Evolutionary conservation across 1,140 invertebrate species (phyloP), one percentile per base, ranked within the genome.

Genomic region (Cherax quadricarinatus): DNA sequence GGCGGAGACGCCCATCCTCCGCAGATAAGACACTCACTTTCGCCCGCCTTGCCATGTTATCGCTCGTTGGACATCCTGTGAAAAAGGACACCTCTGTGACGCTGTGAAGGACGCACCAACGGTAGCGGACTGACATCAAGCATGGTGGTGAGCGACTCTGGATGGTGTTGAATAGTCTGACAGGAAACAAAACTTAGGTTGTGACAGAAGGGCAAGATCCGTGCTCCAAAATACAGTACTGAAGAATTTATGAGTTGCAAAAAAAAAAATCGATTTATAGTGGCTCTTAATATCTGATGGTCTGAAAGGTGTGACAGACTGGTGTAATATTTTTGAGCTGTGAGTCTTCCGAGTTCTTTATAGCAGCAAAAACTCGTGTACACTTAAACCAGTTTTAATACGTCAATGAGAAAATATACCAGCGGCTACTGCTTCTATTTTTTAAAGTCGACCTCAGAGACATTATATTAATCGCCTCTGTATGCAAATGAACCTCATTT

Each of bases 11-110:
- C 70, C 24, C 86, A 75, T 21, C 24, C 14, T 53, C 30, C 49
- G 30, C 73, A 57, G 86, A 87, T 87, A 87, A 87, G 86, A 70
- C 73, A 49, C 86, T 87, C 86, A 78, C 48, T 79, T 73, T 75
- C 41, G 41, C 86, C 41, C 66, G n/a, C 24, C 18, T 49, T 41
- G 41, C 16, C 49, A 21, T 87, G 70, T 87, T 87, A 87, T 78
- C 86, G 62, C 73, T n/a, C 51, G 30, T 12, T 51, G 85, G 66
- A 86, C 85, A 86, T 73, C 66, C 66, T 53, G 66, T 48, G 85
- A 86, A 86, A 86, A 53, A 87, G 86, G 73, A 87, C 86, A 53
- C 86, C 86, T 30, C 53, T 18, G 70, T 18, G 70, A 53, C 21
- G 66, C 62, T 66, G 62, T 24, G 6, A 57, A 57, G 53, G 14